phyloP scores from a whole-genome alignment of 2,113 vertebrate genomes.

The Xenotilapia leptura region DNA sequence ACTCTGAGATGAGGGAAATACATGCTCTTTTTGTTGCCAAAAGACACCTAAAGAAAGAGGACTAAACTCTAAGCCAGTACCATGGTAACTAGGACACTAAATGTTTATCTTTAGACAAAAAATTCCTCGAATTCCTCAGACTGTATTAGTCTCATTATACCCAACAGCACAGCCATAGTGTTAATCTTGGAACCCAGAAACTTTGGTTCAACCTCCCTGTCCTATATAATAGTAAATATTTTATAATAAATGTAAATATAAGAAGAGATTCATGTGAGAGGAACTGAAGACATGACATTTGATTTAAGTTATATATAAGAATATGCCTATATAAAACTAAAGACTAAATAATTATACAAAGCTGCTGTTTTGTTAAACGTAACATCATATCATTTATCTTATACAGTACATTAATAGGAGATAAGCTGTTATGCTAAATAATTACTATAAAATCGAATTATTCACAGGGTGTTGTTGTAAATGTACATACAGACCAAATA shows the following conservation, averaged over 20 bases:
- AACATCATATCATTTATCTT: background rate
- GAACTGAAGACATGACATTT: background rate
- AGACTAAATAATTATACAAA: background rate
- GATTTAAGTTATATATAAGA: background rate
- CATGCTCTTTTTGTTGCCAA: background rate
- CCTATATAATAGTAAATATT: background rate
- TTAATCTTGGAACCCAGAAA: background rate
- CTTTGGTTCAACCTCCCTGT: background rate
- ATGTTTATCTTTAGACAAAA: background rate
- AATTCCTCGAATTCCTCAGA: rapidly evolving
- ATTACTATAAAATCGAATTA: background rate
- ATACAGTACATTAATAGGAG: background rate
- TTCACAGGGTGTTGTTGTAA: background rate
- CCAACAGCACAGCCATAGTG: background rate
- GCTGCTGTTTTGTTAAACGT: background rate
- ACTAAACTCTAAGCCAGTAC: background rate
- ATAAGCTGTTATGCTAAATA: background rate
- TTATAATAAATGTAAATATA: background rate
- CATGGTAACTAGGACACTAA: background rate
- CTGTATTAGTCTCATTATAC: background rate
- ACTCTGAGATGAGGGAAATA: background rate
- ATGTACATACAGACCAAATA: background rate
- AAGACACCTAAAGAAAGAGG: background rate
- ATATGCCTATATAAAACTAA: background rate
- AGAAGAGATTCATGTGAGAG: background rate